A percentile compares a stretch with the other conserved stretches of the same genome.
These are phyloP conservation scores for Caenorhabditis wallacei DNA, from an alignment of 2,888 invertebrate species.

Conservation along the genomic window DNA sequence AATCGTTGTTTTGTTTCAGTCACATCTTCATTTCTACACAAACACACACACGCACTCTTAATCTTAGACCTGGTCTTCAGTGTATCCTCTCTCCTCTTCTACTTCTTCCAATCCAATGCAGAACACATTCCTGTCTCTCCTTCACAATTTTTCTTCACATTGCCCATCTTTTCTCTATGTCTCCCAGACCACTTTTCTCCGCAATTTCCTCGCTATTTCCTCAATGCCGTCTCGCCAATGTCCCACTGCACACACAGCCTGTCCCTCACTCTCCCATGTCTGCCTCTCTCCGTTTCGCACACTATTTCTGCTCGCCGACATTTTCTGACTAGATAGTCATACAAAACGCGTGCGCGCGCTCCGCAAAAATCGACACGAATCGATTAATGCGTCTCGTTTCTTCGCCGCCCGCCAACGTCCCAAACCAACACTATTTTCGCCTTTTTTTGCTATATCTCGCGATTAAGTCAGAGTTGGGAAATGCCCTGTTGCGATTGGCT, in stretches of 20 bases:
- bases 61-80: neutral
- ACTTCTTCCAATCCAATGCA: conserved; percentile 8
- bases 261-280: neutral
- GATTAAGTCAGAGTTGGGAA: neutral
- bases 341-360: conserved; percentile 52
- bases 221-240: conserved; percentile 17
- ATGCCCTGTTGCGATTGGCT: conserved; percentile 26
- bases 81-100: neutral
- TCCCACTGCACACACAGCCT: conserved; percentile 10
- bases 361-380: conserved; percentile 52
- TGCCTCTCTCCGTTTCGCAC: neutral
- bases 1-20: conserved; percentile 3
- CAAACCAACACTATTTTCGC: conserved; percentile 5
- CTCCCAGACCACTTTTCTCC: conserved; percentile 2
- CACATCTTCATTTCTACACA: neutral
- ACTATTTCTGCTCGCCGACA: conserved; percentile 11
- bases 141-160: neutral
- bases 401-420: conserved; percentile 3
- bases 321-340: conserved; percentile 29
- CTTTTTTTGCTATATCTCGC: conserved; percentile 21
- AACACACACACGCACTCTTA: neutral
- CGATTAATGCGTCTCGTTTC: conserved; percentile 37
- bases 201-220: conserved; percentile 18
- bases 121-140: neutral
- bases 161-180: neutral